Base-by-base conservation (phyloP, 1,140 invertebrate genomes). In the Drosophila cardini region DNA sequence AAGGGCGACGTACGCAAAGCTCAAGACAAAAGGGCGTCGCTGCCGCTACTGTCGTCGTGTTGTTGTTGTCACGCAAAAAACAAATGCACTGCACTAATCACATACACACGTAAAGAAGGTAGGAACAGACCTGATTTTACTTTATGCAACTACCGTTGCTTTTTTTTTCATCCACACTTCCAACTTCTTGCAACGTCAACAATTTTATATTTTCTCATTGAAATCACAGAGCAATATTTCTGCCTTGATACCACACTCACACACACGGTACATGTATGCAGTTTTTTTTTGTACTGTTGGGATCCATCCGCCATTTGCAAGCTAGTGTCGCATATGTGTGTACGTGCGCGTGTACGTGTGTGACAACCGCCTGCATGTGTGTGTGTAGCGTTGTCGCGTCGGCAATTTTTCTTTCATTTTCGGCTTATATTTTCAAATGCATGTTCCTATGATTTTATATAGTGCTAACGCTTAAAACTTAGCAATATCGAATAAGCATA, bases 241-340 rank as follows among this genome's bases (percentile, higher is more conserved):
- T 73, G 63, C 63, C 45, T 72, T 67, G 36, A 72, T 36, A 46
- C 26, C 64, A 52, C 42, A 45, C 36, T 48, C 38, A 48, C 32
- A 61, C 42, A 62, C 40, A 72, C 26, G 16, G 26, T 57, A 72
- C 45, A 55, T 72, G 73, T 72, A 76, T 87, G 84, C 84, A 87
- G 69, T 80, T 80, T 69, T 55, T 86, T 26, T 26, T 75, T n/a
- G n/a, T n/a, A 74, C 70, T 74, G 80, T 73, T 70, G 48, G 72
- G 65, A 80, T 84, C 80, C 80, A 87, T 87, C 84, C 84, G 84
- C 84, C 84, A 87, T 87, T 87, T 87, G 84, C 84, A 87, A 87
- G 84, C 80, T 57, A 83, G 60, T 71, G 21, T 72, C 60, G 52
- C 52, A 70, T 64, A 74, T 42, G 65, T 83, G 57, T 74, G 53